Evolutionary conservation across 2,888 invertebrate species (phyloP), one percentile per base, ranked within the genome.

Genomic region (Cosmia pyralina): DNA sequence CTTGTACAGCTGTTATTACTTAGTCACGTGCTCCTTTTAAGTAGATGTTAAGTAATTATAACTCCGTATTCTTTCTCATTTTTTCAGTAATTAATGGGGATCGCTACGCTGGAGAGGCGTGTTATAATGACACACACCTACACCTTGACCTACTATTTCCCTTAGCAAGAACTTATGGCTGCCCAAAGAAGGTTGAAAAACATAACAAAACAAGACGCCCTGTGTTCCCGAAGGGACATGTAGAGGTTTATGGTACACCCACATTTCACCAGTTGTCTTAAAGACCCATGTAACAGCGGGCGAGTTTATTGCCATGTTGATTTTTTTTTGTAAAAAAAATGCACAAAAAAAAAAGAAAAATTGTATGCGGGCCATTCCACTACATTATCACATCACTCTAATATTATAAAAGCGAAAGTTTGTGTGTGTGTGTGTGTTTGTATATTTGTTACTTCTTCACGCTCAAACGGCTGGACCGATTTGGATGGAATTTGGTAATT

Each of bases 51-150:
- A 62, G 69, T 72, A 59, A 70, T 75, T 62, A 55, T 28, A 63
- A 63, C 69, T 65, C 44, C 13, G 68, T 75, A 50, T 59, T 70
- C 28, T 65, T 69, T 64, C 10, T 59, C 58, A 44, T 59, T 64
- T 48, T 55, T 28, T 65, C 17, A 22, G 70, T 81, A 84, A 81
- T 84, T 81, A 74, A 34, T 63, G 3, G 13, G 48, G 44, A 62
- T 72, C 41, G 50, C 64, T 69, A 46, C n/a, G 46, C 10, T 10
- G 15, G 13, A 52, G 15, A 58, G 74, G 52, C 58, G 55, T 64
- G 22, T 58, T 41, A 22, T 52, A 63, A 63, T 63, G 22, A 52
- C n/a, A n/a, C n/a, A n/a, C n/a, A n/a, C n/a, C n/a, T 34, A 63
- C 41, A 53, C 34, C 46, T 73, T 73, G 63, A 80, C 58, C 57